Evolutionary conservation across 2,888 invertebrate species (phyloP), one percentile per base, ranked within the genome.

Genomic region (Crepidodera aurea): DNA sequence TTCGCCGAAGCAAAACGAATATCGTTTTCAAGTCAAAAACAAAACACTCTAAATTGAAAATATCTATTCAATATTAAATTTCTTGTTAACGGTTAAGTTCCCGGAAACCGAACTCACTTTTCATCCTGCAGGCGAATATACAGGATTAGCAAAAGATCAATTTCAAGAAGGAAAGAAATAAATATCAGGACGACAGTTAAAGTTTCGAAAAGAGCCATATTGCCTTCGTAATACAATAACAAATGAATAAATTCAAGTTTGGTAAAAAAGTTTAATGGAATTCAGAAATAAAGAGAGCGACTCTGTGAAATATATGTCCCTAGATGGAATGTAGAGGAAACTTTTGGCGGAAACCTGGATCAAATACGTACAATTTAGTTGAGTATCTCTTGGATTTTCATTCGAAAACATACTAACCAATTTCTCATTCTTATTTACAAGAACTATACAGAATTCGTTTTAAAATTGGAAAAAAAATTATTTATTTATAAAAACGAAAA

Each of bases 121-220:
- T 48, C 12, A 27, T 46, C 42, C 2, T 37, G 16, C 48, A n/a
- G 27, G 39, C 19, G 51, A 62, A 62, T 53, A 40, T 39, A 53
- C 22, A 62, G 46, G 57, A 57, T 62, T 62, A 62, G 40, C 57
- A 48, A 15, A 46, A 57, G 57, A 62, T 62, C 62, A 62, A 57
- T 62, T 57, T 53, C 57, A 19, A 51, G 46, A 48, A 34, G 32
- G 32, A 13, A 37, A 50, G 37, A 48, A 13, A 57, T 57, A 57
- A 57, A 57, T 57, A 57, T 39, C 27, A 5, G 15, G 48, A 39
- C 48, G 57, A 57, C 57, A 48, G 57, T 48, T 57, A 39, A 50
- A 57, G 18, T 57, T 57, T 37, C 57, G 39, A 50, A 57, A 57
- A 57, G 57, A 57, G 39, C 57, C 57, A 39, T 50, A 57, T 57